A percentile compares a stretch with the other conserved stretches of the same genome.
phyloP scores from a whole-genome alignment of 1,140 invertebrate species.

The Colletes latitarsis region DNA sequence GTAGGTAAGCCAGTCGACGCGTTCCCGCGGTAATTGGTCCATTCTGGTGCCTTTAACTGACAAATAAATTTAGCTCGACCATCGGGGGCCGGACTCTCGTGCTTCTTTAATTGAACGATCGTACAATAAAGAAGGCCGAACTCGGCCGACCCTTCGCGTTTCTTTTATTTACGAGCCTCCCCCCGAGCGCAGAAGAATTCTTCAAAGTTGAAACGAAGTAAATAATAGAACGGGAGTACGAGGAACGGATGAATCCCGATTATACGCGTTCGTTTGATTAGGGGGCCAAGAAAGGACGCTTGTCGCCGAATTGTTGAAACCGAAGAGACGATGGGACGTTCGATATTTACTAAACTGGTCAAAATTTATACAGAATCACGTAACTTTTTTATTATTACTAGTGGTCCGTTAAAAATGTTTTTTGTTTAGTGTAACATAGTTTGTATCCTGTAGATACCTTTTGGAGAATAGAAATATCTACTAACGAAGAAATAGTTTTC shows the following conservation, averaged over 20 bases:
- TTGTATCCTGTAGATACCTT: no score
- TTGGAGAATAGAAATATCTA: no score
- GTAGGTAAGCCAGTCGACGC: constrained; percentile 38
- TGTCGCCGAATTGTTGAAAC: no score
- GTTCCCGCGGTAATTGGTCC: constrained; percentile 57
- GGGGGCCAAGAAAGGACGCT: background rate
- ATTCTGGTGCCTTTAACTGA: constrained; percentile 52
- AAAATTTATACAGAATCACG: no score
- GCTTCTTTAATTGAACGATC: constrained; percentile 54
- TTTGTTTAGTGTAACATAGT: no score
- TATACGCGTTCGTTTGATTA: constrained; percentile 19
- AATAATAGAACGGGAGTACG: background rate
- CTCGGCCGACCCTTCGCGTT: constrained; percentile 30
- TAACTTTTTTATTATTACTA: no score
- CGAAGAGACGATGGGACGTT: no score
- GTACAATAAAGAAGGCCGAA: constrained; percentile 40
- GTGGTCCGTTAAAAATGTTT: no score
- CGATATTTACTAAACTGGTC: no score
- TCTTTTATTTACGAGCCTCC: constrained; percentile 40
- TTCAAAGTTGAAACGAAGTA: constrained; percentile 26
- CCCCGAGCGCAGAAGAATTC: background rate
- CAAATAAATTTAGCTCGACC: constrained; percentile 59
- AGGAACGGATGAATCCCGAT: constrained; percentile 22
- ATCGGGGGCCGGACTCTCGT: background rate
- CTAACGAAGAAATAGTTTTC: no score